Evolutionary conservation across 2,797 vertebrate species (phyloP), one percentile per base, ranked within the genome.

Genomic region (Spinus olivaceus): DNA sequence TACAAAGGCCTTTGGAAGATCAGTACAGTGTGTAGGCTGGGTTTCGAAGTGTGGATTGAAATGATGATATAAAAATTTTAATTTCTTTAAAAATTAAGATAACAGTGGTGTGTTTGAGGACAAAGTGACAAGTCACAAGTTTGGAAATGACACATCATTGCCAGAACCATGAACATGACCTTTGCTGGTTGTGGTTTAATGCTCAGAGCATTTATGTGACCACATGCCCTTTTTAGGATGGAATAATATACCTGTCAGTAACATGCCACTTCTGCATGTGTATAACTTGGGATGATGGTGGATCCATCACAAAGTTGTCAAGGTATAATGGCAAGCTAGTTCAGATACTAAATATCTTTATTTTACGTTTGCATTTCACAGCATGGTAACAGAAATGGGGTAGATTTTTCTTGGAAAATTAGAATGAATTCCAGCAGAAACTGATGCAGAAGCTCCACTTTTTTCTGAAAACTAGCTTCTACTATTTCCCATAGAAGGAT

Each of bases 361-460:
- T 85, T 70, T 88, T 74, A 76, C 54, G 91, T 92, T 19, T 83
- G 41, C 41, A 32, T 51, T 81, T 92, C 23, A 44, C 41, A 60
- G 41, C 59, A 17, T 63, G 69, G 17, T 59, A 78, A 47, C 77
- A 59, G 67, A 90, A 65, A 5, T 0, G 3, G 87, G 54, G 60
- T 72, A 92, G 83, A 30, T 90, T 92, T 90, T 86, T 88, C 73
- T 61, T 91, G 51, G 50, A 81, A 94, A 81, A 95, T 78, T 53
- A 81, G 73, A 37, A 66, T 59, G 39, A 19, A 10, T 72, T 88
- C 70, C 70, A 86, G 54, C 47, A 94, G 88, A 86, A 94, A 59
- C 54, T 27, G 47, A 44, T 90, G 59, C 32, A 79, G 32, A 60
- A 35, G 19, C 32, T 80, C 47, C 21, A 15, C 76, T 83, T 91